Percentiles rank a stretch among this genome's conserved stretches.
Conservation (phyloP, 64 coral and sea anemone genomes). For the Astreopora myriophthalma region DNA sequence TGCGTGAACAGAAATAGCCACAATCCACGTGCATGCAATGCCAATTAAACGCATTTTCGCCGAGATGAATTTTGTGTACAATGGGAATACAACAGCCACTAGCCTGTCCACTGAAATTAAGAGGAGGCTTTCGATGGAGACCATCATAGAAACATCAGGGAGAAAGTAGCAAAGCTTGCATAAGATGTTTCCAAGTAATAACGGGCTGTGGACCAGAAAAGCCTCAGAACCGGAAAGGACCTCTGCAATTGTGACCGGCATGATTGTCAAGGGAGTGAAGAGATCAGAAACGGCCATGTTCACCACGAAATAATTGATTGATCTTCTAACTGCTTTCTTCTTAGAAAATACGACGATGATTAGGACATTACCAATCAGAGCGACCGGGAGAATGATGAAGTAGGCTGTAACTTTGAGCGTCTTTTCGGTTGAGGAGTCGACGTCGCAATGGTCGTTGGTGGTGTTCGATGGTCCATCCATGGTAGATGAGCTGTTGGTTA, state of each 20-base stretch:
- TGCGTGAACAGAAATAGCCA: neutral
- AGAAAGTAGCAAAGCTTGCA: constrained; percentile 25
- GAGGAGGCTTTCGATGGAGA: constrained; percentile 16
- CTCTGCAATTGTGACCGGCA: neutral
- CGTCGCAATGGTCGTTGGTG: no score
- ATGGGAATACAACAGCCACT: neutral
- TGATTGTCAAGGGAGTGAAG: neutral
- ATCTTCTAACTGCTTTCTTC: neutral
- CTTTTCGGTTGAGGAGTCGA: no score
- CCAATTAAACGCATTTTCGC: neutral
- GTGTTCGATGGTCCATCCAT: no score
- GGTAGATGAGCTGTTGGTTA: no score
- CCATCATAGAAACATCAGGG: constrained; percentile 1
- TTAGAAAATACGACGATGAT: neutral
- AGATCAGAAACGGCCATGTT: constrained; percentile 37
- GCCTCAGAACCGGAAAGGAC: neutral
- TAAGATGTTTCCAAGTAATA: neutral
- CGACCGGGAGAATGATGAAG: neutral
- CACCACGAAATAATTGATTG: constrained; percentile 12
- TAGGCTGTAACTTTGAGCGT: no score
- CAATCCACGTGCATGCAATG: neutral
- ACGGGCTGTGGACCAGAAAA: neutral
- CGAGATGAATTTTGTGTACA: neutral
- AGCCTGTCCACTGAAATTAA: constrained; percentile 10
- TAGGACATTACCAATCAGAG: neutral